Evolutionary conservation across 2,113 vertebrate genomes (phyloP), one percentile per base, ranked within the genome.

Genomic region (Lipotes vexillifer): DNA sequence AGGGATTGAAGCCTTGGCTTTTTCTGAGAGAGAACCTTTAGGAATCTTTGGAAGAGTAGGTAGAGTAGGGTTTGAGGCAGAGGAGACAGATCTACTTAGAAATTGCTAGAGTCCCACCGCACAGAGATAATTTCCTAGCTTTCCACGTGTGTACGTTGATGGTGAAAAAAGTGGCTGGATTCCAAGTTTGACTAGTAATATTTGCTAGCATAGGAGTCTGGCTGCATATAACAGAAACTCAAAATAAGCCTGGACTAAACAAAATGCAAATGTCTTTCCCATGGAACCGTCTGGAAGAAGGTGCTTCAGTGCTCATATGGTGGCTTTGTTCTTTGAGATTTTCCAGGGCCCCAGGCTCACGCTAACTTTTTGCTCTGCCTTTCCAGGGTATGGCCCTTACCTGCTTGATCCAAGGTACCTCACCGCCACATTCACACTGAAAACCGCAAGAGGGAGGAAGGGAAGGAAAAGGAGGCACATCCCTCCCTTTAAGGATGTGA

Each of bases 241-340:
- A 65, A 44, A 52, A 74, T 59, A 21, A 90, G 21, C 74, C 20
- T 46, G 36, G 11, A 23, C 74, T 36, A 46, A 31, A 74, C 18
- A 33, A 44, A 49, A 31, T 29, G 36, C 23, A 41, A 41, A 80
- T 33, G 33, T 20, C 55, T 87, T 81, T 78, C 44, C 55, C 29
- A 2, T 5, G 41, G 57, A 72, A 71, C 44, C 8, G 9, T 25
- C 74, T 74, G 57, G 57, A 65, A 65, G 44, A 52, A 72, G 55
- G 66, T 25, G 21, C 18, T 18, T 27, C 18, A 7, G 29, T 3
- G 23, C 21, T 69, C 23, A 4, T 9, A 3, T 0, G 10, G 38
- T 7, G 4, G 36, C 33, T 74, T 66, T 82, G 55, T 46, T 46
- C 12, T 52, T 33, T 66, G 66, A 11, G 46, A 14, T 38, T 10